A percentile compares a stretch with the other conserved stretches of the same genome.
phyloP scores from a whole-genome alignment of 2,113 vertebrate species.

The Bombycilla garrulus region DNA sequence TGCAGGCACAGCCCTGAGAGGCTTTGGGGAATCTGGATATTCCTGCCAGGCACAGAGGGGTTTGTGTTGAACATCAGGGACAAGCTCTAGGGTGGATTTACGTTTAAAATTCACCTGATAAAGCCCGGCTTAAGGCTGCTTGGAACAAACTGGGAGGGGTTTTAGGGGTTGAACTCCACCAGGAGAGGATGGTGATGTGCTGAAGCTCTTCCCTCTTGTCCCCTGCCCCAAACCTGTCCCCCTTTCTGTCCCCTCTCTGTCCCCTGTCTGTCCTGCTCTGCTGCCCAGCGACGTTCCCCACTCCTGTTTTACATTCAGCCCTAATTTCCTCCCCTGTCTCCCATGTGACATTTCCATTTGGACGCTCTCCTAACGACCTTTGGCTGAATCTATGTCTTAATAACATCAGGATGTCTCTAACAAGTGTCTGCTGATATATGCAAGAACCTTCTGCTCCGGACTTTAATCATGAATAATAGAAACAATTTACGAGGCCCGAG shows the following conservation, averaged over 20 bases:
- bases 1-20: background rate
- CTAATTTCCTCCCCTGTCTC: background rate
- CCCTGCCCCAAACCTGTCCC: background rate
- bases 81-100: background rate
- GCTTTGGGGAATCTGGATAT: background rate
- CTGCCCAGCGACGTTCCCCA: background rate
- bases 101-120: background rate
- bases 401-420: background rate
- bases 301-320: background rate
- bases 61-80: fast-evolving
- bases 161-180: background rate
- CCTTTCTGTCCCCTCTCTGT: too few relatives aligned
- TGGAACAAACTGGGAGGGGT: background rate
- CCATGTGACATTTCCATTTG: background rate
- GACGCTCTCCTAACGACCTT: background rate
- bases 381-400: background rate
- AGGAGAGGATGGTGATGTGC: background rate
- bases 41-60: fast-evolving
- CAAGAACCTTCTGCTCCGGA: background rate
- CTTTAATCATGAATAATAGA: slow-evolving; percentile 5
- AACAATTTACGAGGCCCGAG: background rate
- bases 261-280: background rate
- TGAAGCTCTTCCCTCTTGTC: background rate
- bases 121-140: background rate
- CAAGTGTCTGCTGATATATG: background rate